These are phyloP conservation scores for Chaitophorus viminalis DNA, from an alignment of 2,888 invertebrate species.

Conservation along the genomic window DNA sequence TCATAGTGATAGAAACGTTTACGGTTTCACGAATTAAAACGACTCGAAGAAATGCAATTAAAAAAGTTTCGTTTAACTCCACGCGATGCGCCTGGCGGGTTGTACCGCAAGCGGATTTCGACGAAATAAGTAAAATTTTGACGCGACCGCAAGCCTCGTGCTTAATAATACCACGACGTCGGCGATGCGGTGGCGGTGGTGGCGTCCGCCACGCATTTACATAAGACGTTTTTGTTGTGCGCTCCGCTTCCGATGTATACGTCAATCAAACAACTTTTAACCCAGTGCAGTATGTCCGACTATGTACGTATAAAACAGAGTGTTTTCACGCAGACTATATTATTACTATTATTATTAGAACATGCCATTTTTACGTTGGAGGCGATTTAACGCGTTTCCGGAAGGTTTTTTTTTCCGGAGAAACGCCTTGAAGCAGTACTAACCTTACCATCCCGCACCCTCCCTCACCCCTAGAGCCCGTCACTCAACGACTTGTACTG, in stretches of 20 bases:
- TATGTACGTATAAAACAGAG: neutral
- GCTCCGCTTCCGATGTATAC: slow-evolving; percentile 47
- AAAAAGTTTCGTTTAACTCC: slow-evolving; percentile 37
- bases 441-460: neutral
- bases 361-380: slow-evolving; percentile 32
- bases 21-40: neutral
- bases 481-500: neutral
- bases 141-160: slow-evolving; percentile 10
- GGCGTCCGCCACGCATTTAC: neutral
- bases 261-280: slow-evolving; percentile 55
- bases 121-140: slow-evolving; percentile 50
- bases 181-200: neutral
- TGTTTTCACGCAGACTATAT: slow-evolving; percentile 17
- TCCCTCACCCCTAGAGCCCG: neutral
- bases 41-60: slow-evolving; percentile 38
- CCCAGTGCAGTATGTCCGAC: neutral
- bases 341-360: slow-evolving; percentile 34
- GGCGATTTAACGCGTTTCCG: slow-evolving; percentile 51
- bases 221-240: slow-evolving; percentile 40
- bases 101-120: slow-evolving; percentile 1
- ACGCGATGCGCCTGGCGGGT: neutral
- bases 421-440: slow-evolving; percentile 33
- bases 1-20: neutral
- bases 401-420: slow-evolving; percentile 45
- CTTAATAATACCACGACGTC: slow-evolving; percentile 22